Base-by-base conservation (phyloP, 2,797 vertebrate genomes). In the Pelobates cultripes region DNA sequence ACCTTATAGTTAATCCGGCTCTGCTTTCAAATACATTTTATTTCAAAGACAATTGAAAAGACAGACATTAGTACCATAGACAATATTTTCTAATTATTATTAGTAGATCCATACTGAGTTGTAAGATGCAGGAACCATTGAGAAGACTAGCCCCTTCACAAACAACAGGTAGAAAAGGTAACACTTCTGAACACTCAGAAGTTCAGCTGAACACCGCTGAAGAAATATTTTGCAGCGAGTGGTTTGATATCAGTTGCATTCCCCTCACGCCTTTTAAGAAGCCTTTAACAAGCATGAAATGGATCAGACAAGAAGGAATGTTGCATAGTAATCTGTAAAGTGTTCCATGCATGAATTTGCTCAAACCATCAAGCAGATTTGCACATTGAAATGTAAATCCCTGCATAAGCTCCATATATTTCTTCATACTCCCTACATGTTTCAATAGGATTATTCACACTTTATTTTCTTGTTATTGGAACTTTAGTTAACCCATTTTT, bases 361-460 rank as follows among this genome's bases (percentile, higher is more conserved):
- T 79, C 63, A 75, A 84, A 79, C 77, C 73, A 84, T 84, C 82
- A 84, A 68, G 60, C 70, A 75, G 82, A 79, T 79, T 84, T 84
- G 41, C 82, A 71, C 77, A 84, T 84, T 84, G 82, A 84, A 84
- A 84, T 84, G 82, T 84, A 84, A 84, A 84, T 84, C 82, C 82
- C 77, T 45, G 42, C 42, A 79, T 84, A 84, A 84, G 82, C 82
- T 75, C 77, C 57, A 10, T 75, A 67, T 75, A 84, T 84, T 70
- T 66, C 73, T 75, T 57, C 47, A 70, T 55, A 75, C 74, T 75
- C 66, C 77, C 73, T 63, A 15, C 77, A 79, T 84, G 77, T 75
- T 57, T 67, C 73, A 84, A 84, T 79, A 79, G 77, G 82, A 84
- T 84, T 84, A 79, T 75, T 79, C 77, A 79, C 77, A 67, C 82